Evolutionary conservation across 1,140 invertebrate genomes (phyloP), one percentile per base, ranked within the genome.

Genomic region (Drosophila yakuba): DNA sequence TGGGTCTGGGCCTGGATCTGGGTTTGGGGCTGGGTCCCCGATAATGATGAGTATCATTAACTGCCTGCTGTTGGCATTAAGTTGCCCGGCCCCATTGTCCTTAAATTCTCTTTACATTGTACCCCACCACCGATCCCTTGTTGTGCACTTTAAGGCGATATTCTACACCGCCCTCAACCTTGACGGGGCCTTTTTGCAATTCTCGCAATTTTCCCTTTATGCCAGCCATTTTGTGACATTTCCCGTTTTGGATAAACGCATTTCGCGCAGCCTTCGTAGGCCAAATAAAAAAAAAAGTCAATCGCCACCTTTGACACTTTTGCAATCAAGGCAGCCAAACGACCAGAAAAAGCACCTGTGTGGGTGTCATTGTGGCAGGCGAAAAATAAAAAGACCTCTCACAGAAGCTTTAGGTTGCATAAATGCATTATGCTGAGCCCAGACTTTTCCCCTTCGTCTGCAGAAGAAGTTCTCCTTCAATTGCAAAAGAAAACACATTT

Each of bases 31-130:
- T 54, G 57, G 63, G 43, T 47, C 15, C 2, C 80, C 67, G 80
- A 86, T 88, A 88, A 88, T 80, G 72, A 89, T 82, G 85, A 83
- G 83, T 89, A 89, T 89, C 83, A 89, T 88, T 83, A 83, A 78
- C 82, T 73, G 62, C 45, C 62, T 78, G 73, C 57, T 69, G 73
- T 60, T 69, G 82, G 79, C 82, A 88, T 73, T 88, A 79, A 86
- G 76, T 75, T 47, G 47, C 25, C 59, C 57, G 63, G 55, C 54
- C 25, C 48, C 77, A 63, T 63, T 73, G 73, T 74, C 56, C 55
- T 52, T 55, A 36, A 60, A 48, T 43, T 39, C 28, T 11, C 38
- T 45, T 17, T 14, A 23, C 3, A 11, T 3, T 20, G n/a, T n/a
- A 11, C n/a, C 23, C 5, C 56, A 32, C 20, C 32, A 1, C 7